Evolutionary conservation across 2,797 vertebrate species (phyloP).

Genomic region (Limnodromus scolopaceus): DNA sequence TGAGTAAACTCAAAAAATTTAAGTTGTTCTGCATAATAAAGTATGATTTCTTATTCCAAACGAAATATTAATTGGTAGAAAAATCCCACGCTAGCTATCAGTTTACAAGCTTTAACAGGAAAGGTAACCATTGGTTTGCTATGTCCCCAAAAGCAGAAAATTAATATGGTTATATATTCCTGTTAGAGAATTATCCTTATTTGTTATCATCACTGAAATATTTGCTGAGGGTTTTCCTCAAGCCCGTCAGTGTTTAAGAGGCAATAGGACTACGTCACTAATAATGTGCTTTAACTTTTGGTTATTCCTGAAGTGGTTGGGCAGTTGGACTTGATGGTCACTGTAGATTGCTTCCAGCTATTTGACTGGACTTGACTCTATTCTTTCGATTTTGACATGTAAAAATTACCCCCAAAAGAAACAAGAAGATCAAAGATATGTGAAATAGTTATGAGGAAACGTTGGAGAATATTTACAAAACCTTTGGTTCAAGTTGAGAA

Average conservation of each 20-base stretch:
- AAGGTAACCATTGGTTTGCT: not conserved
- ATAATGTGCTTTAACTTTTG: not conserved
- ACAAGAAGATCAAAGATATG: not conserved
- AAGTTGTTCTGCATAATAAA: not conserved
- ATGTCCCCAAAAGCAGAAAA: not conserved
- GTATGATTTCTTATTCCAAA: not conserved
- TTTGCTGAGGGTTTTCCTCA: not conserved
- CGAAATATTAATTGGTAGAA: not conserved
- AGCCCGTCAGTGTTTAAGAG: not conserved
- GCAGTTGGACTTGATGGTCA: not conserved
- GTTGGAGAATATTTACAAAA: not conserved
- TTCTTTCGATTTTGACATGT: not conserved
- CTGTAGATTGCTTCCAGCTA: not conserved
- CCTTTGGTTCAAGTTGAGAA: not conserved
- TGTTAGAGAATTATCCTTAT: not conserved
- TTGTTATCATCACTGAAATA: not conserved
- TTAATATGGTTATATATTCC: not conserved
- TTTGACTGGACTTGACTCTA: accelerated
- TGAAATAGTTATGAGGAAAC: not conserved
- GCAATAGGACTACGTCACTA: not conserved
- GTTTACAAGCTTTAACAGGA: not conserved
- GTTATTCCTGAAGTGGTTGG: not conserved
- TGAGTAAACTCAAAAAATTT: not conserved
- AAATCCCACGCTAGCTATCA: not conserved
- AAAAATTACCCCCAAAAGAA: not conserved